A percentile compares a stretch with the other conserved stretches of the same genome.
Evolutionary conservation across 2,113 vertebrate species (phyloP).

Genomic region (Epinephelus fuscoguttatus): DNA sequence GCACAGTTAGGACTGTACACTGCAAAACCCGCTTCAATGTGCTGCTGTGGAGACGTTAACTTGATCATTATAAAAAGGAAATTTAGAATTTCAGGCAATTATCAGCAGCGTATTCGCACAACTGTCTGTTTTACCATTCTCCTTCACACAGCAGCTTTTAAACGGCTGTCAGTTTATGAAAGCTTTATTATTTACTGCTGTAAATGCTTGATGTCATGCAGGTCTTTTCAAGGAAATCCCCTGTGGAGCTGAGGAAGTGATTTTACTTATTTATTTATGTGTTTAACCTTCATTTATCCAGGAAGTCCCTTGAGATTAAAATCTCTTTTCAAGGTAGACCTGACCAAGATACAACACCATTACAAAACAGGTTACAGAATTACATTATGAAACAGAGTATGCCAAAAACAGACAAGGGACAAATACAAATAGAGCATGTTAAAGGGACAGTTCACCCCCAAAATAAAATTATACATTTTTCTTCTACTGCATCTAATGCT

Average conservation of each 20-base stretch:
- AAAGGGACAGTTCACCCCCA: no score
- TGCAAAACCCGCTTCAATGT: neutral
- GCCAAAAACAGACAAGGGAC: no score
- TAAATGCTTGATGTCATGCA: constrained; percentile 22
- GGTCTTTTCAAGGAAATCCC: constrained; percentile 22
- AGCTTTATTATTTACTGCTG: constrained; percentile 12
- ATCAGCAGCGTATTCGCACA: constrained; percentile 7
- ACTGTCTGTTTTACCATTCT: neutral
- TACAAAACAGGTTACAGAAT: no score
- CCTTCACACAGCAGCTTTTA: neutral
- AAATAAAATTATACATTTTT: no score
- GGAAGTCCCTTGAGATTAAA: no score
- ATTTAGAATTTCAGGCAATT: neutral
- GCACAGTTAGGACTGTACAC: neutral
- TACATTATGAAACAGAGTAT: no score
- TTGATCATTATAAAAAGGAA: neutral
- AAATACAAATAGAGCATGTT: no score
- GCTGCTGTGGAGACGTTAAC: neutral
- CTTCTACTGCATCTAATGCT: no score
- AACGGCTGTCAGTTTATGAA: constrained; percentile 6
- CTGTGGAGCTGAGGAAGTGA: neutral
- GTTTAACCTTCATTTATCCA: no score
- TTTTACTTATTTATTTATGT: no score
- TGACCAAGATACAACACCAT: no score
- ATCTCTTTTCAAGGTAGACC: no score